Evolutionary conservation across 2,113 vertebrate species (phyloP).

Genomic region (Trematocara stigmaticum): DNA sequence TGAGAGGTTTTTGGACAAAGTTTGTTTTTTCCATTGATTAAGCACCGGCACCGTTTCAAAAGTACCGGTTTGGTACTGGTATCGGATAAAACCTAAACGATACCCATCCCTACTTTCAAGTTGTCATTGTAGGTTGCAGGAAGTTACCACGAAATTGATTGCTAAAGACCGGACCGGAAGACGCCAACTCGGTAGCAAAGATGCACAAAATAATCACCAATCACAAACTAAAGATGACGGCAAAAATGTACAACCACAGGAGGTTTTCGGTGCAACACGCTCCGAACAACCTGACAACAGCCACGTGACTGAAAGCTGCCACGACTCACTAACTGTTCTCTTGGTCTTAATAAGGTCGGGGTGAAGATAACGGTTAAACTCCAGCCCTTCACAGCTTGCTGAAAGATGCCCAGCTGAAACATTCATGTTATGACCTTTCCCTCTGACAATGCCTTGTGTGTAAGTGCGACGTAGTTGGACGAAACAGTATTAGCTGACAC

Average conservation of each 20-base stretch:
- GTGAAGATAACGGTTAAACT: background rate
- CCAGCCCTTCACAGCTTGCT: background rate
- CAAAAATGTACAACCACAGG: background rate
- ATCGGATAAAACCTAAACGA: too few species aligned
- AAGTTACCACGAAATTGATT: background rate
- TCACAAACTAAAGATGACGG: background rate
- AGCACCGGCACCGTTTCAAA: too few species aligned
- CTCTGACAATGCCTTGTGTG: background rate
- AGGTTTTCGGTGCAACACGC: background rate
- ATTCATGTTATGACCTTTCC: background rate
- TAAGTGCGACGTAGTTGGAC: background rate
- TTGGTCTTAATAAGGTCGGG: background rate
- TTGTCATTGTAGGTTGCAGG: background rate
- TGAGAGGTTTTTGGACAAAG: too few species aligned
- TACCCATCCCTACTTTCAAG: background rate
- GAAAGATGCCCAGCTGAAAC: background rate
- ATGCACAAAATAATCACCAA: background rate
- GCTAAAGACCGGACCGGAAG: rapidly evolving
- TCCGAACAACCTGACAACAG: background rate
- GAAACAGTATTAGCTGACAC: background rate
- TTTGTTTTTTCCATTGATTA: too few species aligned
- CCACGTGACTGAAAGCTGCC: background rate
- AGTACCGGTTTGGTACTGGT: too few species aligned
- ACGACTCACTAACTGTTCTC: background rate
- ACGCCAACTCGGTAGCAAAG: too few species aligned